These are phyloP conservation scores for Drosophila insularis DNA, from an alignment of 1,140 invertebrate species.

Conservation along the genomic window DNA sequence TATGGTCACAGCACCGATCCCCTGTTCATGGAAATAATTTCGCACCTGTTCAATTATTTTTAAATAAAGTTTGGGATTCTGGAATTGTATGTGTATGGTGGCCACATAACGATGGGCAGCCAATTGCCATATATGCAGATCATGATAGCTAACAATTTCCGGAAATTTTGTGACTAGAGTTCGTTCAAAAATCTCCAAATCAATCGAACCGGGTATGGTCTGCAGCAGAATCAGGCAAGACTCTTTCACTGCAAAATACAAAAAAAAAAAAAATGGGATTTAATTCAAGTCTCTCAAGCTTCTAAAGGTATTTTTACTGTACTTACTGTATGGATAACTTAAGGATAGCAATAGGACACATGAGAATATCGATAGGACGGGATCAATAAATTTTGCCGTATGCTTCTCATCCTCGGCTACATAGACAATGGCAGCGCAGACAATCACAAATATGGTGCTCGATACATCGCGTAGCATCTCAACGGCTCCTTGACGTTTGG, in stretches of 20 bases:
- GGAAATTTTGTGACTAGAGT: conserved; percentile 89
- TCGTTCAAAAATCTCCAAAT: conserved; percentile 87
- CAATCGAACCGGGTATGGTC: conserved; percentile 91
- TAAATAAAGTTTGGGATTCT: conserved; percentile 84
- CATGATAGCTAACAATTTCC: conserved; percentile 90
- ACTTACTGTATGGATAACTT: conserved; percentile 90
- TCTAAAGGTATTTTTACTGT: too few species aligned
- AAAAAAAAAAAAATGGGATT: background rate
- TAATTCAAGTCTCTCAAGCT: too few species aligned
- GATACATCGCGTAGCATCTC: conserved; percentile 87
- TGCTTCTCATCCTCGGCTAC: conserved; percentile 84
- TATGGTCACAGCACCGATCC: conserved; percentile 89
- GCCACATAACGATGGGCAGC: conserved; percentile 88
- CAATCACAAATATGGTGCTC: conserved; percentile 87
- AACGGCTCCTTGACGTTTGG: conserved; percentile 81
- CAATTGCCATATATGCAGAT: conserved; percentile 92
- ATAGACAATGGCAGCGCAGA: conserved; percentile 86
- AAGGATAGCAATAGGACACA: conserved; percentile 85
- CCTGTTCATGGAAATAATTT: conserved; percentile 88
- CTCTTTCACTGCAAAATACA: conserved; percentile 87
- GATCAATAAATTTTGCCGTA: conserved; percentile 89
- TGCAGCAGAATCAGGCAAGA: conserved; percentile 90
- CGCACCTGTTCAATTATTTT: conserved; percentile 86
- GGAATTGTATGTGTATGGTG: conserved; percentile 89
- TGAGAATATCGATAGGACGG: conserved; percentile 87